A percentile compares a stretch with the other conserved stretches of the same genome.
These are phyloP conservation scores for Acanthaster planci DNA, from an alignment of 35 echinoderm and acorn worm species.

Conservation along the genomic window DNA sequence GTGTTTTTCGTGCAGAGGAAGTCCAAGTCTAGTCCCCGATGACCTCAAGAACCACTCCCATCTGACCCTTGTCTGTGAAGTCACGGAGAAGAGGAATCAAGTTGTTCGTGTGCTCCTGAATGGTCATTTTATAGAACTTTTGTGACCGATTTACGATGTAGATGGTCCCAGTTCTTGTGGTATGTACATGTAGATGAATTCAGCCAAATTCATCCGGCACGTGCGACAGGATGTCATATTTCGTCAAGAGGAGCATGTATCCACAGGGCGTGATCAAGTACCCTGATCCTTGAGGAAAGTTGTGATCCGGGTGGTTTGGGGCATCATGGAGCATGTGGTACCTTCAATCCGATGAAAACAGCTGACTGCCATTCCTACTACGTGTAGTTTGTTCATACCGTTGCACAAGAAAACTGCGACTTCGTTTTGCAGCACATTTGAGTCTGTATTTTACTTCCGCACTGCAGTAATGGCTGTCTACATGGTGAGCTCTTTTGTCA, in stretches of 20 bases:
- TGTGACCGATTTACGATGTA: conserved; percentile 26
- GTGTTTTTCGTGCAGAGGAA: conserved; percentile 32
- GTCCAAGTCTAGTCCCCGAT: conserved; percentile 59
- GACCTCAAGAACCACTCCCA: background rate
- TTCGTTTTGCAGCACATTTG: conserved; percentile 46
- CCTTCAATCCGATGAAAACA: conserved; percentile 33
- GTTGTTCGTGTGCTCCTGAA: conserved; percentile 46
- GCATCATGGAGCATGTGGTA: conserved; percentile 30
- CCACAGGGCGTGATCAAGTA: conserved; percentile 45
- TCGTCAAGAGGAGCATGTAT: conserved; percentile 38
- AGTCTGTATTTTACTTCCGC: conserved; percentile 40
- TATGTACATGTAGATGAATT: conserved; percentile 14
- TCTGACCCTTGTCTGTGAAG: background rate
- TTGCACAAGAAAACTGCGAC: conserved; percentile 46
- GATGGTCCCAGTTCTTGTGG: conserved; percentile 7
- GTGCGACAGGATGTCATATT: background rate
- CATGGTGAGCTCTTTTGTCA: conserved; percentile 32
- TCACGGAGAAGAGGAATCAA: background rate
- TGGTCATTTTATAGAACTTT: conserved; percentile 27
- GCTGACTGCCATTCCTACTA: conserved; percentile 47
- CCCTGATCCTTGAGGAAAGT: conserved; percentile 41
- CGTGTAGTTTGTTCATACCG: conserved; percentile 60
- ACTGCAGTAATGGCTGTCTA: conserved; percentile 48
- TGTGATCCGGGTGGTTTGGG: conserved; percentile 55
- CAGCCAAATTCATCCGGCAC: conserved; percentile 33